These are phyloP conservation scores for Lathamus discolor DNA, from an alignment of 2,113 vertebrate genomes.

Conservation along the genomic window DNA sequence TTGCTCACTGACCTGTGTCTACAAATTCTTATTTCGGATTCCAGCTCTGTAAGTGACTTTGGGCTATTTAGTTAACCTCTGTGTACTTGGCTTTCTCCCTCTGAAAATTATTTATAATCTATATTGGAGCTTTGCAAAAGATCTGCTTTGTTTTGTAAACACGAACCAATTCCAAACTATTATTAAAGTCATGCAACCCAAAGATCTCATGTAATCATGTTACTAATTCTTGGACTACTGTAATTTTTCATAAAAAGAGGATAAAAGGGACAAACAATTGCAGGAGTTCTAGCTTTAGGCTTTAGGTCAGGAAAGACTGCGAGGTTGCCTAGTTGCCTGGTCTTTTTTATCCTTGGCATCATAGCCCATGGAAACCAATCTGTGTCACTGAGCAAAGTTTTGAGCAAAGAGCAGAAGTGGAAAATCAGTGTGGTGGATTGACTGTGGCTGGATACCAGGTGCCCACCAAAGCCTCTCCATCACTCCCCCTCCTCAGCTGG, in stretches of 20 bases:
- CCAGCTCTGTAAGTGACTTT: neutral
- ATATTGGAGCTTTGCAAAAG: neutral
- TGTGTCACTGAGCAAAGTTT: neutral
- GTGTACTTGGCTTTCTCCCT: neutral
- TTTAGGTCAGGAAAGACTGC: neutral
- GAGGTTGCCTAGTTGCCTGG: neutral
- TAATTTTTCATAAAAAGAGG: neutral
- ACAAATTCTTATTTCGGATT: neutral
- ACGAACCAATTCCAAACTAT: neutral
- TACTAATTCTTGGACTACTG: neutral
- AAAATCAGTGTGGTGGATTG: neutral
- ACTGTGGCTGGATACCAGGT: neutral
- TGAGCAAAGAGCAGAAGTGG: neutral
- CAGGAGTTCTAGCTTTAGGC: neutral
- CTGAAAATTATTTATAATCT: neutral
- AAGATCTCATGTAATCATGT: neutral
- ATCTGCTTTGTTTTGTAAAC: neutral
- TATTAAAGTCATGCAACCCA: neutral
- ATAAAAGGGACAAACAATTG: neutral
- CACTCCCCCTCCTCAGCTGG: neutral
- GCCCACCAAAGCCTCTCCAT: neutral
- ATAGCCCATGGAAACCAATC: neutral
- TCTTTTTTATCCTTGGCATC: neutral
- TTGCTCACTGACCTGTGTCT: slow-evolving; percentile 28
- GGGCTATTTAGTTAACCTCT: neutral